These are phyloP conservation scores for Burhinus oedicnemus DNA, from an alignment of 2,113 vertebrate genomes.

Conservation along the genomic window DNA sequence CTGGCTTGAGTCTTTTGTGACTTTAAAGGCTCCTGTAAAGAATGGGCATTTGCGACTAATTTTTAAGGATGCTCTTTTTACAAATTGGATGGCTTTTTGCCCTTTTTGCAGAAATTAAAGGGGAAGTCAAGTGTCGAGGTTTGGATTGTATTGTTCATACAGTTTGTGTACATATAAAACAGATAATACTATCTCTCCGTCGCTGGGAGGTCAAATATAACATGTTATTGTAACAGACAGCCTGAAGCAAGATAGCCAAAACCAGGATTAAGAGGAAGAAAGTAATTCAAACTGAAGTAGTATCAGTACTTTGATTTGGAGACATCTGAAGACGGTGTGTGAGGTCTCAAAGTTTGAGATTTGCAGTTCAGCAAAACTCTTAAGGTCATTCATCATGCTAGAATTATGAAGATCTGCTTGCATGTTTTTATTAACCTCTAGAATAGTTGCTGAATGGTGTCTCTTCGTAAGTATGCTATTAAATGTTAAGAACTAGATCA, in stretches of 20 bases:
- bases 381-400: not conserved
- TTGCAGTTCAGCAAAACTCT: not conserved
- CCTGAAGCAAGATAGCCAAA: not conserved
- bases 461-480: not conserved
- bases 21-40: not conserved
- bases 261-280: not conserved
- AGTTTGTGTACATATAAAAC: not conserved
- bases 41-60: not conserved
- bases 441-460: not conserved
- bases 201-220: not conserved
- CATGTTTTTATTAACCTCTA: not conserved
- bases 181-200: not conserved
- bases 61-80: not conserved
- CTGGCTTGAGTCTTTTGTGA: not conserved
- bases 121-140: not conserved
- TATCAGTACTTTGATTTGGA: not conserved
- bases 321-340: not conserved
- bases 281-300: not conserved
- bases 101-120: not conserved
- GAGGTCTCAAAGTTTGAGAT: not conserved
- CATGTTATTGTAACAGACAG: not conserved
- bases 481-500: not conserved
- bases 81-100: not conserved
- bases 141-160: not conserved
- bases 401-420: not conserved